phyloP scores from a whole-genome alignment of 2,797 vertebrate genomes.

The Pelobates cultripes region DNA sequence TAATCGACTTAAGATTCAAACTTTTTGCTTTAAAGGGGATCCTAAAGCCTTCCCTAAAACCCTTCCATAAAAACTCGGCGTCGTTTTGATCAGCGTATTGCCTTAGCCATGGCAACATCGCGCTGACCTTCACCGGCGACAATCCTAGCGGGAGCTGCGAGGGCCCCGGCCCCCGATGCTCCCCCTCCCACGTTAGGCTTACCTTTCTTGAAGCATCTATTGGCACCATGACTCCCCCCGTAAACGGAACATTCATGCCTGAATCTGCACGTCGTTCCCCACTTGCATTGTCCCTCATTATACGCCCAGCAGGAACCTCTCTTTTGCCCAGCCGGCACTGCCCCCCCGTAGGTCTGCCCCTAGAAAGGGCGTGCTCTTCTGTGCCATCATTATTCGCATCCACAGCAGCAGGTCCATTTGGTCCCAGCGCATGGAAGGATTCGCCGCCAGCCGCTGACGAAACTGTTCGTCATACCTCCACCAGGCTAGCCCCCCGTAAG shows the following conservation, averaged over 20 bases:
- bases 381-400: neutral
- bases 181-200: neutral
- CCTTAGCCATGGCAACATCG: neutral
- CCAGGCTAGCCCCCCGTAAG: neutral
- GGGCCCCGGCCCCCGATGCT: neutral
- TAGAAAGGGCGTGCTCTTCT: neutral
- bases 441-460: neutral
- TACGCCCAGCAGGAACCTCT: neutral
- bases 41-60: neutral
- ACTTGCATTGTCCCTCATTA: neutral
- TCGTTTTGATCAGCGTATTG: neutral
- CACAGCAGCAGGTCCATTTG: neutral
- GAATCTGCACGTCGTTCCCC: neutral
- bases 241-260: neutral
- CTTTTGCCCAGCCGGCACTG: neutral
- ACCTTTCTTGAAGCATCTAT: neutral
- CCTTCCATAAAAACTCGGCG: neutral
- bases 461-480: neutral
- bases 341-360: neutral
- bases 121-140: neutral
- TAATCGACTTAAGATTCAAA: too few species aligned
- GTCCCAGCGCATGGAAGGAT: neutral
- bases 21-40: too few species aligned
- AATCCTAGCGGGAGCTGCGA: too few species aligned
- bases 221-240: neutral